These are phyloP conservation scores for Orchesellides sinensis DNA, from an alignment of 2,888 invertebrate species.

Conservation along the genomic window DNA sequence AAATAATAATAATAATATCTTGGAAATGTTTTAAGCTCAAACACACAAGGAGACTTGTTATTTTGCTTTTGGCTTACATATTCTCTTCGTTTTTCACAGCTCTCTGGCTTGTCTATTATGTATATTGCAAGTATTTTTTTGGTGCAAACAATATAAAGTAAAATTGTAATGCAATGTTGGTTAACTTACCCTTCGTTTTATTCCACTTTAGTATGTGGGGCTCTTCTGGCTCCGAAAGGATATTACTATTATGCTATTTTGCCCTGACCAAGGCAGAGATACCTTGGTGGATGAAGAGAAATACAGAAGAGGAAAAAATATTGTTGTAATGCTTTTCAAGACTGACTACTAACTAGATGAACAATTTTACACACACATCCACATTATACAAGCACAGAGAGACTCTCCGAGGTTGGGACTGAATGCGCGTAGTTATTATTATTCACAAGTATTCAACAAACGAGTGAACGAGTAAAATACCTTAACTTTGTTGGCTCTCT, in stretches of 20 bases:
- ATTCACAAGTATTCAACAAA: conserved; percentile 52
- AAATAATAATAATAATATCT: conserved; percentile 60
- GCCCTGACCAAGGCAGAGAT: conserved; percentile 63
- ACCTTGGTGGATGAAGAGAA: conserved; percentile 46
- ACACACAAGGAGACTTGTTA: conserved; percentile 31
- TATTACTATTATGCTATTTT: conserved; percentile 61
- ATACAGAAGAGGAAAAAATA: conserved; percentile 46
- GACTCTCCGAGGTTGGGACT: too few relatives aligned
- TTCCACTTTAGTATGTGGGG: conserved; percentile 9
- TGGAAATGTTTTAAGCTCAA: conserved; percentile 64
- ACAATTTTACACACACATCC: conserved; percentile 60
- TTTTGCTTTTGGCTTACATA: conserved; percentile 44
- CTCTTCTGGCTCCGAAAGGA: conserved; percentile 23
- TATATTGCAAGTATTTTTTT: conserved; percentile 54
- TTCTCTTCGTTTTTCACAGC: conserved; percentile 7
- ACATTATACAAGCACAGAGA: conserved; percentile 40
- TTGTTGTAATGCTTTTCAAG: conserved; percentile 64
- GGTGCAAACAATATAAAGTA: conserved; percentile 58
- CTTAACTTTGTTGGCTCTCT: conserved; percentile 28
- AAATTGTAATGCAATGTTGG: conserved; percentile 65
- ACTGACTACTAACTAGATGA: conserved; percentile 67
- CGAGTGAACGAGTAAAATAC: conserved; percentile 56
- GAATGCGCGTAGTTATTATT: conserved; percentile 44
- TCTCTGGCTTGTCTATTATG: conserved; percentile 57
- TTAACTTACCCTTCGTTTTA: conserved; percentile 44